These are phyloP conservation scores for Xiphophorus hellerii DNA, from an alignment of 2,113 vertebrate genomes.

Conservation along the genomic window DNA sequence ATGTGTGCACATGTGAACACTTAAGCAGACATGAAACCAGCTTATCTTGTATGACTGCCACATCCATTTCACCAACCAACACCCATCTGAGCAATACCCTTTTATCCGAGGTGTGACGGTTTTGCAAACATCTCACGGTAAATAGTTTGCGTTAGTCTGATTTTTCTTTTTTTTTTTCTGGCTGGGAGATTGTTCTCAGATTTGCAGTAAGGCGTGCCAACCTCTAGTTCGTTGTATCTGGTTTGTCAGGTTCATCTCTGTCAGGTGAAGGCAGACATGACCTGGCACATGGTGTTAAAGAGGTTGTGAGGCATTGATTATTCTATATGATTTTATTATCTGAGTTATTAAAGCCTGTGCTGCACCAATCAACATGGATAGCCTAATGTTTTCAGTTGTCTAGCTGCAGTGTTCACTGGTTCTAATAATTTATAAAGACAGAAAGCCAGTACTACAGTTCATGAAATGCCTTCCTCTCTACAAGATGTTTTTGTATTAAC, in stretches of 20 bases:
- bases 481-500: no score
- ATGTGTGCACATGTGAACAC: background rate
- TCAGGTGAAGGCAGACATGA: background rate
- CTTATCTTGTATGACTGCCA: constrained; percentile 47
- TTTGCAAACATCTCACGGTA: constrained; percentile 25
- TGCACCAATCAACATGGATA: background rate
- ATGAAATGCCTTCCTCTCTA: background rate
- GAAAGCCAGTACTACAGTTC: constrained; percentile 14
- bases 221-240: constrained; percentile 10
- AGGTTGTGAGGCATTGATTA: constrained; percentile 5
- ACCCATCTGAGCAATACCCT: constrained; percentile 39
- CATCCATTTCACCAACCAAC: constrained; percentile 34
- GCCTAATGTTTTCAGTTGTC: constrained; percentile 8
- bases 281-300: background rate
- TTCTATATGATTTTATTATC: background rate
- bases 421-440: constrained; percentile 23
- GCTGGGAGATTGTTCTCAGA: background rate
- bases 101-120: constrained; percentile 45
- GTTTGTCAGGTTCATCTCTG: constrained; percentile 36
- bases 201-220: constrained; percentile 18
- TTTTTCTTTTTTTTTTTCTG: constrained; percentile 33
- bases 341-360: background rate
- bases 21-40: constrained; percentile 47
- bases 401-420: constrained; percentile 5
- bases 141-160: constrained; percentile 52